These are phyloP conservation scores for Drosophila borealis DNA, from an alignment of 2,888 invertebrate species.

Conservation along the genomic window DNA sequence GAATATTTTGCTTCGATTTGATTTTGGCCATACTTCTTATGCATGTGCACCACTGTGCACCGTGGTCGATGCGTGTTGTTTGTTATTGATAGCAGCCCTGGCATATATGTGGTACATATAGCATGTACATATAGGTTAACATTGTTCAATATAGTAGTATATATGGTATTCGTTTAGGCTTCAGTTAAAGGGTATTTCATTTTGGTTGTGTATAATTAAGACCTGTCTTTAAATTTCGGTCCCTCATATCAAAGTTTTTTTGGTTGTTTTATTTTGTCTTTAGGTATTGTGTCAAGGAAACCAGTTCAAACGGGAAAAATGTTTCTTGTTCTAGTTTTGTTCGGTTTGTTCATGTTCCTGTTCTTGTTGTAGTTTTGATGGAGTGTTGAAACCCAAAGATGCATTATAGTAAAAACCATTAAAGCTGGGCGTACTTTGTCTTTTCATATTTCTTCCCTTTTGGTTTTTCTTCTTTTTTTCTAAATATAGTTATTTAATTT, in stretches of 20 bases:
- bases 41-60: slow-evolving; percentile 43
- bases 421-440: slow-evolving; percentile 70
- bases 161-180: slow-evolving; percentile 22
- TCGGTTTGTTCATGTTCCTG: slow-evolving; percentile 16
- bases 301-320: slow-evolving; percentile 70
- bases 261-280: slow-evolving; percentile 7
- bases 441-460: neutral
- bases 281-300: slow-evolving; percentile 68
- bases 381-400: slow-evolving; percentile 76
- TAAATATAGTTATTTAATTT: neutral
- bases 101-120: neutral
- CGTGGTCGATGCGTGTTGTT: neutral
- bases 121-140: slow-evolving; percentile 11
- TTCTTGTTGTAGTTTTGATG: slow-evolving; percentile 29
- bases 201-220: slow-evolving; percentile 67
- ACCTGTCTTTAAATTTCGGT: slow-evolving; percentile 77
- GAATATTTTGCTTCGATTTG: slow-evolving; percentile 26
- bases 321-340: slow-evolving; percentile 11
- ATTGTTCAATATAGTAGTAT: slow-evolving; percentile 13
- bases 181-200: slow-evolving; percentile 29
- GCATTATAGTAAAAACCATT: slow-evolving; percentile 64
- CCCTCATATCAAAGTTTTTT: slow-evolving; percentile 77
- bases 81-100: slow-evolving; percentile 2
- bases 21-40: slow-evolving; percentile 12
- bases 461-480: slow-evolving; percentile 12